Evolutionary conservation across 2,113 vertebrate species (phyloP).

Genomic region (Gymnobelideus leadbeateri): DNA sequence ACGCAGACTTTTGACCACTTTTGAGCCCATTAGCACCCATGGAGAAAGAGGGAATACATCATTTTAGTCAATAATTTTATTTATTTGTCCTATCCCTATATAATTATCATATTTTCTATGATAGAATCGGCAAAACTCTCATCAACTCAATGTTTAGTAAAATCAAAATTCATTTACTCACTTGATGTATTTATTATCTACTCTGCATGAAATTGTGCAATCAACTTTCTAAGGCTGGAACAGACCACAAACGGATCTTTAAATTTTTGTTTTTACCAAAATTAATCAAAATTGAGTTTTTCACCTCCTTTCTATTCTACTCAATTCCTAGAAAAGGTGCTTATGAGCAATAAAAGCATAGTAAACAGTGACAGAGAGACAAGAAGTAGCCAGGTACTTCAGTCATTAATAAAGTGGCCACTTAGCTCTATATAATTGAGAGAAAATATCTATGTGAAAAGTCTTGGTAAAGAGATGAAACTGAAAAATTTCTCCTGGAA

Average conservation of each 20-base stretch:
- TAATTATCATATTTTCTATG: not conserved
- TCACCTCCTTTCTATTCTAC: constrained; percentile 13
- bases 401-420: not conserved
- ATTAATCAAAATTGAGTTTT: not conserved
- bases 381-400: not conserved
- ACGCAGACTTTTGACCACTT: not conserved
- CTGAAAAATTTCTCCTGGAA: not conserved
- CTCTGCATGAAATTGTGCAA: not conserved
- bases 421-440: not conserved
- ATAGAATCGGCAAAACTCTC: not conserved
- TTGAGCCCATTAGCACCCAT: not conserved
- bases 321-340: not conserved
- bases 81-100: not conserved
- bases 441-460: not conserved
- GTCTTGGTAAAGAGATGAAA: not conserved
- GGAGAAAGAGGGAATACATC: not conserved
- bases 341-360: not conserved
- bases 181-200: not conserved
- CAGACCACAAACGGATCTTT: not conserved
- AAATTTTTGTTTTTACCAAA: constrained; percentile 35
- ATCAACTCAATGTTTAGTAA: not conserved
- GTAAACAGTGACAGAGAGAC: not conserved
- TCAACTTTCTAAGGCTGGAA: not conserved
- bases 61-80: not conserved
- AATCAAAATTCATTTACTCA: not conserved